Evolutionary conservation across 2,113 vertebrate genomes (phyloP), one percentile per base, ranked within the genome.

Genomic region (Bostrychus sinensis): DNA sequence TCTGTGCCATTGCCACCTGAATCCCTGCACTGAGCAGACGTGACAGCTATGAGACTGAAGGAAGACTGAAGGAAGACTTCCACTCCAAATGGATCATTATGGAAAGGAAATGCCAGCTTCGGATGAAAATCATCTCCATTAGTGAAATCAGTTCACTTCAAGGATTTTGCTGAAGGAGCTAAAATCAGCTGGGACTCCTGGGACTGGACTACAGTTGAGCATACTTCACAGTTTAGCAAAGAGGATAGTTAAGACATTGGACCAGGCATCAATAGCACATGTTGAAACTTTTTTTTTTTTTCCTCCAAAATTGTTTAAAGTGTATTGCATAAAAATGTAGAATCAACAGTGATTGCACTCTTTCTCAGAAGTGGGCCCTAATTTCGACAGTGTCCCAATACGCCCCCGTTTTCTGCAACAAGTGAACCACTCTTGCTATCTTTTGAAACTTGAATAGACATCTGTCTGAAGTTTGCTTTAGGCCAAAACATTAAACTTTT

Each of bases 51-150:
- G 66, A 56, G 72, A 64, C 51, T 2, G 1, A 11, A 50, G 58
- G 58, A 78, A 66, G 62, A 81, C 72, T 77, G 66, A 64, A 72
- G 75, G 62, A 70, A 78, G 46, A 72, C 77, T 76, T 64, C 71
- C 61, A 66, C 45, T 5, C 57, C 73, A 71, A 62, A 45, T 78
- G 82, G 73, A 78, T 74, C 65, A 56, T 59, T 72, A 50, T 71
- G 56, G 61, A 79, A n/a, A 51, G 63, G 46, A 45, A 74, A 76
- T 68, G 58, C 50, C 48, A 62, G 46, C 20, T 26, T 66, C 73
- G 68, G 74, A 77, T 69, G 82, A 67, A 78, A n/a, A 23, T 69
- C 70, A 62, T 69, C 80, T 66, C 59, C 56, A 36, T 59, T 50
- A 71, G 71, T 66, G 66, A 83, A 83, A 75, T 78, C 48, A 62